Base-by-base conservation (phyloP, 2,113 vertebrate genomes). In the Mandrillus leucophaeus region DNA sequence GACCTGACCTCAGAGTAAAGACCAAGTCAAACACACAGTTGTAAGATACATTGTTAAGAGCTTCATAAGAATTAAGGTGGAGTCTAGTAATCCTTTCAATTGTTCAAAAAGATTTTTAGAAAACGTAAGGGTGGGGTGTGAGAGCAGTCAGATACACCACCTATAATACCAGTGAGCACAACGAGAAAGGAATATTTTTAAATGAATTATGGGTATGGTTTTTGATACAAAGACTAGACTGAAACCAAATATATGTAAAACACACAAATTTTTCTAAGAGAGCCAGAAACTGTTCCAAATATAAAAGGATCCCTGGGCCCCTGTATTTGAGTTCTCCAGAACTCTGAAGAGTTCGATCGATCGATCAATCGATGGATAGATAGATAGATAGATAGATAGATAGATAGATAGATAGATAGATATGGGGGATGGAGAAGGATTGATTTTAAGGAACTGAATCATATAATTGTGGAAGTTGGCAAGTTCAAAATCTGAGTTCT, bases 321-420 rank as follows among this genome's bases (percentile, higher is more conserved):
- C 18, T 32, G 3, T 50, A 50, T 48, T 14, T 61, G 55, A 9
- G 18, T 81, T 57, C 18, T 45, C 30, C 11, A 50, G 59, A 72
- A 20, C 5, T 23, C 70, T 72, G 70, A 20, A 38, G 5, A 14
- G 68, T 72, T 11, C 2, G 0, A 50, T 12, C 48, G 13, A 50
- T 14, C 12, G 48, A 50, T 50, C 3, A 0, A 50, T 50, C 0
- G 17, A 55, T 55, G 0, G 52, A 6, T 55, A 0, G 52, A 55
- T 55, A 2, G 16, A 52, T 52, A 18, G 17, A 55, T 18, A 55
- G 52, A 52, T 52, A 52, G 52, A 52, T 17, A 52, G 50, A 16
- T 52, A 52, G 50, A 52, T 17, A 52, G 50, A 16, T 52, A 52
- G 50, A 52, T 52, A 52, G 52, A 52, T 52, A 52, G 50, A 52